Percentiles rank a stretch among this genome's conserved stretches.
Conservation (phyloP, 2,797 vertebrate species). For the Nyctalus aviator region DNA sequence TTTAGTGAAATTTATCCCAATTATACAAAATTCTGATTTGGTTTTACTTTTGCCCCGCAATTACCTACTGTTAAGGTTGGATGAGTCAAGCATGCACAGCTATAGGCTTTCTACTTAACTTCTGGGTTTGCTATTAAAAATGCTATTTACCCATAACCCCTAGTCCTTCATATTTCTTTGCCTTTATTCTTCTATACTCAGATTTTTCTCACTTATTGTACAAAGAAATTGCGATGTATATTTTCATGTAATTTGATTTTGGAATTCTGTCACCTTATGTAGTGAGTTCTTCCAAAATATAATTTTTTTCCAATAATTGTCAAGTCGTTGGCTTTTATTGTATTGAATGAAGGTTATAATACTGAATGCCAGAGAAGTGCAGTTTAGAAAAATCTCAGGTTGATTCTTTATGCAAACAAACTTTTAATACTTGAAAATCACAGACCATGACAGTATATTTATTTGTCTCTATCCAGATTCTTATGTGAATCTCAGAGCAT, state of each 20-base stretch:
- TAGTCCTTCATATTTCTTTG: slow-evolving; percentile 72
- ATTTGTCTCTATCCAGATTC: slow-evolving; percentile 66
- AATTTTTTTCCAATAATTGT: slow-evolving; percentile 96
- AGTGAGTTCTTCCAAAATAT: slow-evolving; percentile 99
- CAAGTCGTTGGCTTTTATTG: slow-evolving; percentile 87
- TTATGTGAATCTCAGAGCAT: slow-evolving; percentile 64
- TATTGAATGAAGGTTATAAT: slow-evolving; percentile 81
- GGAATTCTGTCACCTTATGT: slow-evolving; percentile 97
- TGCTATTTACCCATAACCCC: slow-evolving; percentile 74
- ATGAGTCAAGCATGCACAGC: slow-evolving; percentile 94
- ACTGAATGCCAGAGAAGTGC: slow-evolving; percentile 78
- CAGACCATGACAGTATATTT: slow-evolving; percentile 65
- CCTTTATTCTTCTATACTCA: slow-evolving; percentile 72
- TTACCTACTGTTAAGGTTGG: slow-evolving; percentile 89
- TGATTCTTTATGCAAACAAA: slow-evolving; percentile 83
- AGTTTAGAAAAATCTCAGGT: slow-evolving; percentile 83
- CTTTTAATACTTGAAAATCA: slow-evolving; percentile 80
- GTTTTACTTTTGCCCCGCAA: slow-evolving; percentile 76
- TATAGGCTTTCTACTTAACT: slow-evolving; percentile 89
- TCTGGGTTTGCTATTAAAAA: slow-evolving; percentile 89
- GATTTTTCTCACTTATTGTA: slow-evolving; percentile 95
- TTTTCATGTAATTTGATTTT: slow-evolving; percentile 99
- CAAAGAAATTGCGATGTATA: slow-evolving; percentile 99
- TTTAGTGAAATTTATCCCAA: slow-evolving; percentile 82
- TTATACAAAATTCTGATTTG: slow-evolving; percentile 81